Conservation (phyloP, 2,888 invertebrate genomes). For the Leptarthrus brevirostris region DNA sequence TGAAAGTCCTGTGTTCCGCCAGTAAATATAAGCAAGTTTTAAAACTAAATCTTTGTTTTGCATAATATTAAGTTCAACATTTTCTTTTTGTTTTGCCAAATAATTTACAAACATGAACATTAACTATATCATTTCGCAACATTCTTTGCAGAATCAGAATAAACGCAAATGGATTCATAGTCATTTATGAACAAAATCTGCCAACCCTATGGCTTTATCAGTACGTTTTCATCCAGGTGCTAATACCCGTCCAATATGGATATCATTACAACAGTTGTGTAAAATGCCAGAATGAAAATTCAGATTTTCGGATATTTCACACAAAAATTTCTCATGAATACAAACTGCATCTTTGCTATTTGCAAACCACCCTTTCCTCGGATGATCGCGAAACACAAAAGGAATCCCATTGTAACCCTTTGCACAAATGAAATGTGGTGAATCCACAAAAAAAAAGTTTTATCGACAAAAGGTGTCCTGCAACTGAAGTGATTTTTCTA, state of each 20-base stretch:
- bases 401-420: neutral
- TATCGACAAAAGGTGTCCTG: constrained; percentile 21
- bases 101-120: no score
- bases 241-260: neutral
- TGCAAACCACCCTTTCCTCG: constrained; percentile 44
- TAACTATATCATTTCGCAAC: no score
- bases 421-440: neutral
- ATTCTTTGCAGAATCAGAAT: no score
- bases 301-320: neutral
- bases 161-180: no score
- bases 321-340: neutral
- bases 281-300: neutral
- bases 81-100: no score
- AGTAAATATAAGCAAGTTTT: no score
- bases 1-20: no score
- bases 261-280: neutral
- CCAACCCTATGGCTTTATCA: no score
- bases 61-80: no score
- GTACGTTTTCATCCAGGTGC: no score
- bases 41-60: no score
- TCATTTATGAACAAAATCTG: no score
- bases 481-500: constrained; percentile 40
- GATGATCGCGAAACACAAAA: constrained; percentile 19
- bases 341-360: neutral
- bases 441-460: constrained; percentile 12